phyloP scores from a whole-genome alignment of 2,888 invertebrate genomes.

The Priapulus caudatus region DNA sequence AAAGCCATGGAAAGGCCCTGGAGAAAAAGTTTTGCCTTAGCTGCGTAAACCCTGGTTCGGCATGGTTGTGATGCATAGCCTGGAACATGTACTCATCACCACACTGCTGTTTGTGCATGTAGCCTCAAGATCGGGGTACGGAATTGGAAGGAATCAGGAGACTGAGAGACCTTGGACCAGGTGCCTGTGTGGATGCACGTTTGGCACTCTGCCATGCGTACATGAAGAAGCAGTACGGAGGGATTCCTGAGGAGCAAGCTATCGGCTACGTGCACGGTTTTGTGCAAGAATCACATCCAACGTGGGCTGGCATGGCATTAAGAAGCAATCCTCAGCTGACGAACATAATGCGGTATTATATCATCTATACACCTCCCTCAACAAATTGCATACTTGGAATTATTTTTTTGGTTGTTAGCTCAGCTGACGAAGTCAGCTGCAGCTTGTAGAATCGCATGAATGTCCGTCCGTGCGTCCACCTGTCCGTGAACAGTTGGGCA shows the following conservation, averaged over 20 bases:
- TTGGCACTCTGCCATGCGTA: conserved; percentile 30
- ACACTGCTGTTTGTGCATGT: background rate
- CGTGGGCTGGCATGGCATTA: conserved; percentile 28
- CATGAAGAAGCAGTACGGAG: conserved; percentile 28
- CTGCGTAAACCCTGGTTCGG: too few species aligned
- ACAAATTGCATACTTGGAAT: too few species aligned
- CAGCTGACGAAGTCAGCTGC: background rate
- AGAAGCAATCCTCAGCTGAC: conserved; percentile 28
- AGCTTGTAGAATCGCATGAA: too few species aligned
- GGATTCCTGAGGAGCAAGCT: conserved; percentile 26
- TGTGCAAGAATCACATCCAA: conserved; percentile 28
- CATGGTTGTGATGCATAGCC: too few species aligned
- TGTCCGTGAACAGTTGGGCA: too few species aligned
- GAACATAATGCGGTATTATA: conserved; percentile 32
- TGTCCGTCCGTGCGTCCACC: too few species aligned
- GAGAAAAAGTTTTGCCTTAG: too few species aligned
- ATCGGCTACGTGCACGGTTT: conserved; percentile 27
- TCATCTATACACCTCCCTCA: too few species aligned
- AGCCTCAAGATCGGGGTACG: conserved; percentile 24
- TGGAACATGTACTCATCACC: too few species aligned
- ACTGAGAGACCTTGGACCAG: conserved; percentile 29
- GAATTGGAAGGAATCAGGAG: conserved; percentile 30
- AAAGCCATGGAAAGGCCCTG: too few species aligned
- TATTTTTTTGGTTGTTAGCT: background rate
- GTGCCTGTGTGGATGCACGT: conserved; percentile 26